phyloP scores from a whole-genome alignment of 1,140 invertebrate species.

The Drosophila grimshawi region DNA sequence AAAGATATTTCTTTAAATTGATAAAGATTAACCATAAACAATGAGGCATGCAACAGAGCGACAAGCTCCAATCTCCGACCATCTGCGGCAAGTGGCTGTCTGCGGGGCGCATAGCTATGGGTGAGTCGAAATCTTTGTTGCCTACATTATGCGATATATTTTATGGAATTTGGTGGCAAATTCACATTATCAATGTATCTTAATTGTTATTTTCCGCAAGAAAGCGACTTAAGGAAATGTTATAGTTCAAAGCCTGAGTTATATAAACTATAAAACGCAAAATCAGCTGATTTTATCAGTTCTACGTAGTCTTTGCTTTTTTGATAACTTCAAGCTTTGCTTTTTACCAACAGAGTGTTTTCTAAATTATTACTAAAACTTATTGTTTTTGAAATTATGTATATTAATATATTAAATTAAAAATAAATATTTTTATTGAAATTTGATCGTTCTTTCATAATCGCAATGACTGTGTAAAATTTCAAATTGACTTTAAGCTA shows the following conservation, averaged over 20 bases:
- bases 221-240: not conserved
- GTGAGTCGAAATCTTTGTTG: constrained; percentile 9
- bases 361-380: too few species aligned
- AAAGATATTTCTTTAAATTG: constrained; percentile 83
- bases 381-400: too few species aligned
- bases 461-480: too few species aligned
- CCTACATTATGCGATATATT: constrained; percentile 5
- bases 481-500: too few species aligned
- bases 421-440: too few species aligned
- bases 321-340: not conserved
- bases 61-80: constrained; percentile 11
- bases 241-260: not conserved
- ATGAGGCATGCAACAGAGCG: constrained; percentile 45
- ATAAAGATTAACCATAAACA: constrained; percentile 81
- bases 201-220: constrained; percentile 1
- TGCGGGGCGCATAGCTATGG: constrained; percentile 32
- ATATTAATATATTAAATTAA: too few species aligned
- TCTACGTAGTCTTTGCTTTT: not conserved
- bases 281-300: not conserved
- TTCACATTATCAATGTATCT: not conserved
- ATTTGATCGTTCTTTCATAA: too few species aligned
- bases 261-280: not conserved
- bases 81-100: constrained; percentile 40
- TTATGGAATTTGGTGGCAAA: constrained; percentile 4
- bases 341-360: not conserved